Conservation (phyloP, 2,888 invertebrate genomes). For the Theretra japonica region DNA sequence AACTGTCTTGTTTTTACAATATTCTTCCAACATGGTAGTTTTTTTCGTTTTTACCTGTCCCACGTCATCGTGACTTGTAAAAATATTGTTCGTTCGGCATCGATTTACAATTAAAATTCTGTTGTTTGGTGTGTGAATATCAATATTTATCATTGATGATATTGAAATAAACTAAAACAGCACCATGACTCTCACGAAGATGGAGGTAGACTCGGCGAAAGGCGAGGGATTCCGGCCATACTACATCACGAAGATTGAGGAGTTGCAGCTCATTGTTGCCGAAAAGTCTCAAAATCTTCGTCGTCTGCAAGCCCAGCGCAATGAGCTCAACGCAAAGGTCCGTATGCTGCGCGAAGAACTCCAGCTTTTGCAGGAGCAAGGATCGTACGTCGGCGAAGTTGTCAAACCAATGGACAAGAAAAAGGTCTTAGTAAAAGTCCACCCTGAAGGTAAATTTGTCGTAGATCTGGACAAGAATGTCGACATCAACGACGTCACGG, state of each 20-base stretch:
- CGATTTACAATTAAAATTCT: constrained; percentile 23
- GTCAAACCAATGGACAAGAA: constrained; percentile 99
- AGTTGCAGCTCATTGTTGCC: constrained; percentile 97
- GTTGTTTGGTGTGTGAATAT: constrained; percentile 25
- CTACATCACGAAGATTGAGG: constrained; percentile 99
- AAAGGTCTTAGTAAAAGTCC: constrained; percentile 99
- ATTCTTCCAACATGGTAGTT: constrained; percentile 30
- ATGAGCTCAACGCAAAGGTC: constrained; percentile 99
- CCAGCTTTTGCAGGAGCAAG: constrained; percentile 98
- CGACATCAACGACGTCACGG: constrained; percentile 98
- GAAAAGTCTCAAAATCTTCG: constrained; percentile 99
- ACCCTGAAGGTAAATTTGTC: constrained; percentile 99
- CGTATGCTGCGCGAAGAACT: constrained; percentile 98
- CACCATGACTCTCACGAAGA: constrained; percentile 82
- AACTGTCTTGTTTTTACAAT: not conserved
- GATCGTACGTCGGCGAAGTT: constrained; percentile 99
- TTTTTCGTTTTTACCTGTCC: constrained; percentile 36
- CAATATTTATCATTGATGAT: constrained; percentile 35
- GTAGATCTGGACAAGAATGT: constrained; percentile 99
- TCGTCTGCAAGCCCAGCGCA: constrained; percentile 98
- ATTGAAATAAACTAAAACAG: constrained; percentile 44
- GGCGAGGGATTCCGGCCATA: constrained; percentile 97
- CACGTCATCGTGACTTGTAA: constrained; percentile 63
- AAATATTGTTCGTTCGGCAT: constrained; percentile 43
- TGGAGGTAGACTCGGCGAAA: constrained; percentile 90